These are phyloP conservation scores for Puma concolor DNA, from an alignment of 2,113 vertebrate genomes.

Conservation along the genomic window DNA sequence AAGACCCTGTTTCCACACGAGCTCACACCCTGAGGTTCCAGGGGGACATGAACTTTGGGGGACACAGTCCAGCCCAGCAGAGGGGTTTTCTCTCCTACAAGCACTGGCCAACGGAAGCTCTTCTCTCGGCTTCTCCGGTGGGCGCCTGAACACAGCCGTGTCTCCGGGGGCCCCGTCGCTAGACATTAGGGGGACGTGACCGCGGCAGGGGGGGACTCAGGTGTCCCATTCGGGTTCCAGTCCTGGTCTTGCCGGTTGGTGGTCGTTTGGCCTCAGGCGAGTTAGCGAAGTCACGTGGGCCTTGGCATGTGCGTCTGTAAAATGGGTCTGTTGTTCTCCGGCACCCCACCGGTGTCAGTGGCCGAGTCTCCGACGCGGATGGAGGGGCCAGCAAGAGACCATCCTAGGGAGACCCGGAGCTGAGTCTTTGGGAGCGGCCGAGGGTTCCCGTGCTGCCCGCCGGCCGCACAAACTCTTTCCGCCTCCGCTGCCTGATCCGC, in stretches of 20 bases:
- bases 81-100: not conserved
- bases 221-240: rapidly evolving
- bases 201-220: rapidly evolving
- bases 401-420: rapidly evolving
- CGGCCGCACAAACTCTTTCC: not conserved
- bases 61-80: not conserved
- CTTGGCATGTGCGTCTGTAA: not conserved
- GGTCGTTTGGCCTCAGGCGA: not conserved
- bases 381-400: rapidly evolving
- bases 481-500: not conserved
- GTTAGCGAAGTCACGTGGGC: rapidly evolving
- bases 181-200: not conserved
- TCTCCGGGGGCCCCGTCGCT: not conserved
- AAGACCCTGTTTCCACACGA: not conserved
- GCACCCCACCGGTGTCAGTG: rapidly evolving
- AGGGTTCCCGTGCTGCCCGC: rapidly evolving
- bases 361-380: not conserved
- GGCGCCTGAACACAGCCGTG: not conserved
- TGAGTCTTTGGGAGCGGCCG: rapidly evolving
- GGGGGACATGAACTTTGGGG: not conserved
- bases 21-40: not conserved
- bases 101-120: not conserved
- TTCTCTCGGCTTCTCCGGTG: not conserved
- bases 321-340: not conserved
- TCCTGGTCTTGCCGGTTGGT: not conserved